These are phyloP conservation scores for Xestobium rufovillosum DNA, from an alignment of 2,888 invertebrate species.

Conservation along the genomic window DNA sequence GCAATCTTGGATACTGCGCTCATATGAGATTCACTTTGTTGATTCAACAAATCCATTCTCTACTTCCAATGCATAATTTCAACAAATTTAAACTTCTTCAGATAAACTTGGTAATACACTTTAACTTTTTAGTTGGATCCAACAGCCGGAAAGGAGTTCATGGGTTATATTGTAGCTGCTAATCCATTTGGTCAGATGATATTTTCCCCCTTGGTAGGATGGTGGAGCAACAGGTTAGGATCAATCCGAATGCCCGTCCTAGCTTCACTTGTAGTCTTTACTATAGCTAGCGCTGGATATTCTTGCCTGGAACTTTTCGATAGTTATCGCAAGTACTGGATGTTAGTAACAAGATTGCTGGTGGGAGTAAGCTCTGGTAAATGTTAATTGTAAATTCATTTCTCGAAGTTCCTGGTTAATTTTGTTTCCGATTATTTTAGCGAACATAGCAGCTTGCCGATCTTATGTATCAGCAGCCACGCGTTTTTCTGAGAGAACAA, in stretches of 20 bases:
- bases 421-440: too few species aligned
- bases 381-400: conserved; percentile 11
- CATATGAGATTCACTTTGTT: too few species aligned
- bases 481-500: conserved; percentile 68
- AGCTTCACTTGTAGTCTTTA: conserved; percentile 62
- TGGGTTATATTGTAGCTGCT: conserved; percentile 78
- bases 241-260: conserved; percentile 66
- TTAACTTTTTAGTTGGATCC: conserved; percentile 73
- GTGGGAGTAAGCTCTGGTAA: conserved; percentile 78
- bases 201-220: conserved; percentile 75
- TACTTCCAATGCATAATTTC: too few species aligned
- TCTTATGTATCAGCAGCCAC: conserved; percentile 82
- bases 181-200: conserved; percentile 83
- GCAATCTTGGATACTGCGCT: too few species aligned
- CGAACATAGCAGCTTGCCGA: conserved; percentile 76
- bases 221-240: conserved; percentile 73
- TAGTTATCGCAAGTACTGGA: conserved; percentile 59
- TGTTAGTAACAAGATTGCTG: conserved; percentile 68
- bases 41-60: too few species aligned
- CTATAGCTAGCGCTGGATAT: conserved; percentile 64
- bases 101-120: too few species aligned
- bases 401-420: too few species aligned
- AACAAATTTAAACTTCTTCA: too few species aligned
- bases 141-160: conserved; percentile 69
- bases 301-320: conserved; percentile 65